Evolutionary conservation across 2,888 invertebrate species (phyloP).

Genomic region (Phlogophora meticulosa): DNA sequence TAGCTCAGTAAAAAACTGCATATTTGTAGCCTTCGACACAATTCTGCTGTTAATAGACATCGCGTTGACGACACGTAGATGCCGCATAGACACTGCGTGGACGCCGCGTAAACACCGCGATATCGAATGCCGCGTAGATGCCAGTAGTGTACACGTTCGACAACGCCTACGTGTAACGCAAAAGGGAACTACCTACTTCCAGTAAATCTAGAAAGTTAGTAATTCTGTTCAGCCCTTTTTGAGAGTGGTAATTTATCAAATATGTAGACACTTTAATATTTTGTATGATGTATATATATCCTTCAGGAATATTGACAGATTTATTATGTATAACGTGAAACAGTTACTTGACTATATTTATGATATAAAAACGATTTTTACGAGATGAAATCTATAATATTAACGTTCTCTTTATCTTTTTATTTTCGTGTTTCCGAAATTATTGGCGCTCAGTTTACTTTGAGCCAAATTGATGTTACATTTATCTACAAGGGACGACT

Average conservation of each 20-base stretch:
- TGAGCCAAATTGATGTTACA: not conserved
- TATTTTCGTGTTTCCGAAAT: conserved; percentile 23
- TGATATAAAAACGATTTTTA: conserved; percentile 15
- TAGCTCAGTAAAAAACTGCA: not conserved
- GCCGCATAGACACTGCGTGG: not conserved
- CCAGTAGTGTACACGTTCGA: not conserved
- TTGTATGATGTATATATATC: conserved; percentile 18
- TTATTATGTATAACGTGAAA: conserved; percentile 34
- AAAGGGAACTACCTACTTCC: not conserved
- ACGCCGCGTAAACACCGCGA: not conserved
- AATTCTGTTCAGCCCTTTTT: conserved; percentile 15
- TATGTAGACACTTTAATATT: conserved; percentile 43
- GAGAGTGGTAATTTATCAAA: conserved; percentile 40
- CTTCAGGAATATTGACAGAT: conserved; percentile 44
- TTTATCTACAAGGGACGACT: not conserved
- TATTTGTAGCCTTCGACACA: not conserved
- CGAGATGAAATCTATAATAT: conserved; percentile 14
- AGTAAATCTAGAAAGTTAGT: conserved; percentile 25
- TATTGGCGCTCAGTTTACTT: conserved; percentile 4
- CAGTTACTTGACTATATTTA: conserved; percentile 33
- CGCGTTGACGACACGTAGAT: not conserved
- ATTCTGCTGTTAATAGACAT: not conserved
- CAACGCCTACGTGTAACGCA: not conserved
- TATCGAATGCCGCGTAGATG: too few species aligned
- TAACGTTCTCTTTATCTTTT: conserved; percentile 1